Conservation (phyloP, 2,797 vertebrate genomes). For the Myotis daubentonii region DNA sequence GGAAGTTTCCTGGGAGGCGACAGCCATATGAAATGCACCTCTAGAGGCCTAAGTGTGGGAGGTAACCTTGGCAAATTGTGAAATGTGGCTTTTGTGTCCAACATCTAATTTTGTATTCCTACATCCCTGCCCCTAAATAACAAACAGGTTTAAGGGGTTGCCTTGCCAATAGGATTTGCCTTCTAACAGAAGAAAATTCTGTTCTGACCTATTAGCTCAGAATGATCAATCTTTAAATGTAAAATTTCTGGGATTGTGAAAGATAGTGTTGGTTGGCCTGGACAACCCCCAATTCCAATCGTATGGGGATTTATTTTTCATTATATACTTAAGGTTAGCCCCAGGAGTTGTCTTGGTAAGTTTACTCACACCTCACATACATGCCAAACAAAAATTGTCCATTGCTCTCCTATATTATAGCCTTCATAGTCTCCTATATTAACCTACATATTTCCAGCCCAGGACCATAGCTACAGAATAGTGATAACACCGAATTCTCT, state of each 20-base stretch:
- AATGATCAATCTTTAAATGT: neutral
- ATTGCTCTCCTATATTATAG: neutral
- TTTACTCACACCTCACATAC: neutral
- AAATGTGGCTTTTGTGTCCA: neutral
- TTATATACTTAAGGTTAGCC: neutral
- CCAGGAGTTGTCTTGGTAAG: neutral
- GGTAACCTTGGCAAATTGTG: neutral
- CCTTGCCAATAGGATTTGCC: neutral
- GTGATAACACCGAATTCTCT: neutral
- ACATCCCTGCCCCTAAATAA: neutral
- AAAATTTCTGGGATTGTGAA: neutral
- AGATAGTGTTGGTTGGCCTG: neutral
- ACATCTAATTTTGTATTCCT: neutral
- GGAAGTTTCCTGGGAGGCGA: neutral
- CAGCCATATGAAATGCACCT: neutral
- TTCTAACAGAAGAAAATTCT: neutral
- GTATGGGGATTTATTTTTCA: neutral
- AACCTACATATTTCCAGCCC: neutral
- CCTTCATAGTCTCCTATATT: neutral
- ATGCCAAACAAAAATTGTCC: neutral
- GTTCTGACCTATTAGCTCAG: neutral
- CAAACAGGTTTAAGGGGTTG: neutral
- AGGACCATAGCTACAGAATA: neutral
- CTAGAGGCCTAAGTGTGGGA: neutral
- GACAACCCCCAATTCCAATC: neutral